Evolutionary conservation across 2,113 vertebrate genomes (phyloP), one percentile per base, ranked within the genome.

Genomic region (Nyctereutes procyonoides): DNA sequence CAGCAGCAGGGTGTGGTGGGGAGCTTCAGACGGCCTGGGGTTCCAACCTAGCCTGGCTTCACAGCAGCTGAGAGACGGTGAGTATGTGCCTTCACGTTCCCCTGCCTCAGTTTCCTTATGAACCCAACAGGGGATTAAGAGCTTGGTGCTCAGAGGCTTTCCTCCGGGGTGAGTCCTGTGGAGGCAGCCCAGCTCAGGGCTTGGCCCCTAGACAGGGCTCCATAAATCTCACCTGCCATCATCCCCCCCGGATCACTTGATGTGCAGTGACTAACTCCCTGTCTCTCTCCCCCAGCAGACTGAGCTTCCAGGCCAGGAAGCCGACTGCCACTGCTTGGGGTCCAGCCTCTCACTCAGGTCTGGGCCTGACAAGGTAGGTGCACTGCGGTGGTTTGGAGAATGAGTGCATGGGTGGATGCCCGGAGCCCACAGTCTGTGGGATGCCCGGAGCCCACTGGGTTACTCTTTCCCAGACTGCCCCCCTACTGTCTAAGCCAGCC

Each of bases 1-100:
- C 79, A 91, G 89, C 96, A 95, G 95, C 92, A 88, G 95, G 97
- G 89, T 84, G 96, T 82, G 82, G 65, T 95, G 93, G 92, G 83
- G 76, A 97, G 96, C 67, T 91, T 92, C 22, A 0, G 82, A 67
- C 65, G 62, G 82, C 13, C 92, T 24, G 30, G 65, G 95, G 87
- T 60, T 97, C 91, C 88, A 35, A 55, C 81, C 86, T 2, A 11
- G 38, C 35, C 43, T 3, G 24, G 65, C 65, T 71, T 96, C 67
- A 28, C 63, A 71, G 82, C 86, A 30, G 82, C 95, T 63, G 81
- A 79, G 77, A 79, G 63, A 43, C 84, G 43, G 97, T 98, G 58
- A 98, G 97, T 93, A 63, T 5, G 15, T 48, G 6, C 22, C 84
- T 77, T 94, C 28, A 1, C 65, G 30, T 19, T 60, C 16, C 79